phyloP scores from a whole-genome alignment of 2,888 invertebrate genomes.

The Sympetrum striolatum region DNA sequence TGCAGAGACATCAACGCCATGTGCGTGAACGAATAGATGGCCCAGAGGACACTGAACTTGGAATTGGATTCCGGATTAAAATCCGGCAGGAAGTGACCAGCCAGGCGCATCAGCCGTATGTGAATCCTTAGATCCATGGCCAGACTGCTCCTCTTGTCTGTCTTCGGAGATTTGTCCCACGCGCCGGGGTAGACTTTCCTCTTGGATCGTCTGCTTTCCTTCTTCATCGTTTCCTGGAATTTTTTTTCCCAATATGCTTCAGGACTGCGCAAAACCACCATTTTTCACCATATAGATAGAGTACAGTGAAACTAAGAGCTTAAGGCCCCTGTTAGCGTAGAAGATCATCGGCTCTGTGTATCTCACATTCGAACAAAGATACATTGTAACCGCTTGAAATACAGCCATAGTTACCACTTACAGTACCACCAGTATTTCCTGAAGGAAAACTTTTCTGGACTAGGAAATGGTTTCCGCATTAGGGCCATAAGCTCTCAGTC shows the following conservation, averaged over 20 bases:
- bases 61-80: constrained; percentile 60
- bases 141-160: constrained; percentile 64
- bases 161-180: background rate
- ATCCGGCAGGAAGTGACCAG: constrained; percentile 81
- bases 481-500: too few species aligned
- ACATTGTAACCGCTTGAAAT: too few species aligned
- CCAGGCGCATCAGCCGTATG: constrained; percentile 77
- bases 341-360: too few species aligned
- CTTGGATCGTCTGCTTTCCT: background rate
- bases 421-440: too few species aligned
- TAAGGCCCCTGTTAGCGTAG: too few species aligned
- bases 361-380: too few species aligned
- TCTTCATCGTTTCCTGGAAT: background rate
- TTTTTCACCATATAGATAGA: too few species aligned
- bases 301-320: too few species aligned
- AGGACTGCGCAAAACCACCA: too few species aligned
- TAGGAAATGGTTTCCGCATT: too few species aligned
- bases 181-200: background rate
- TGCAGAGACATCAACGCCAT: constrained; percentile 48
- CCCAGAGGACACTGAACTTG: constrained; percentile 46
- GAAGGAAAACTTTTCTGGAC: too few species aligned
- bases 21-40: constrained; percentile 57
- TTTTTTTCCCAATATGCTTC: background rate
- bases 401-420: too few species aligned
- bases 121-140: constrained; percentile 86